phyloP scores from a whole-genome alignment of 1,140 invertebrate species.

The Coptotermes formosanus region DNA sequence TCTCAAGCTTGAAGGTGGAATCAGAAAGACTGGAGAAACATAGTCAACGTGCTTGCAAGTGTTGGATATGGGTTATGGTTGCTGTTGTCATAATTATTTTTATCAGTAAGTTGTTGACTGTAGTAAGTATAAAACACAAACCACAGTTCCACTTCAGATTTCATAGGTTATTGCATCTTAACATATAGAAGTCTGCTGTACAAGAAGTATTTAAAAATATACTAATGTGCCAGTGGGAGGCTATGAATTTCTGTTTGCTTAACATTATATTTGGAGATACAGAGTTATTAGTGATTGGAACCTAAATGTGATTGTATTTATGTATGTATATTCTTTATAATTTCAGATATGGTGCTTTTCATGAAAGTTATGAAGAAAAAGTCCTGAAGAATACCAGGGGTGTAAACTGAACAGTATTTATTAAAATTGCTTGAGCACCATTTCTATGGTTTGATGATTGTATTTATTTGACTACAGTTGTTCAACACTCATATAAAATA shows the following conservation, averaged over 20 bases:
- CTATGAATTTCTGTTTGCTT: not conserved
- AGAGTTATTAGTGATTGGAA: constrained; percentile 22
- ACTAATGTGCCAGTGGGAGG: not conserved
- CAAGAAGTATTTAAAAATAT: not conserved
- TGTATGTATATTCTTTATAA: constrained; percentile 34
- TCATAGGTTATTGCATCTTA: not conserved
- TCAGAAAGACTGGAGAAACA: constrained; percentile 80
- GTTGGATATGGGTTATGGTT: constrained; percentile 91
- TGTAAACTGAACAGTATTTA: too few relatives aligned
- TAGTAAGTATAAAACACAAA: not conserved
- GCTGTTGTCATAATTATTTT: constrained; percentile 80
- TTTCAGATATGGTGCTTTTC: constrained; percentile 75
- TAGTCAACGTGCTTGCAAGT: constrained; percentile 83
- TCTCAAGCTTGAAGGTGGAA: constrained; percentile 72
- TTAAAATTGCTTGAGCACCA: too few relatives aligned
- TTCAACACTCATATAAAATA: too few relatives aligned
- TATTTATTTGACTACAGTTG: too few relatives aligned
- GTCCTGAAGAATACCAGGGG: constrained; percentile 18
- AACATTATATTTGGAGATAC: not conserved
- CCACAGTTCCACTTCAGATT: not conserved
- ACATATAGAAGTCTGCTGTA: too few relatives aligned
- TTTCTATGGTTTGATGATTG: too few relatives aligned
- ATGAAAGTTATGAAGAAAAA: constrained; percentile 74
- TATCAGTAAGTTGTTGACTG: constrained; percentile 66
- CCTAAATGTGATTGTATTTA: not conserved